Conservation (phyloP, 2,888 invertebrate genomes). For the Acanthopleura granulata region DNA sequence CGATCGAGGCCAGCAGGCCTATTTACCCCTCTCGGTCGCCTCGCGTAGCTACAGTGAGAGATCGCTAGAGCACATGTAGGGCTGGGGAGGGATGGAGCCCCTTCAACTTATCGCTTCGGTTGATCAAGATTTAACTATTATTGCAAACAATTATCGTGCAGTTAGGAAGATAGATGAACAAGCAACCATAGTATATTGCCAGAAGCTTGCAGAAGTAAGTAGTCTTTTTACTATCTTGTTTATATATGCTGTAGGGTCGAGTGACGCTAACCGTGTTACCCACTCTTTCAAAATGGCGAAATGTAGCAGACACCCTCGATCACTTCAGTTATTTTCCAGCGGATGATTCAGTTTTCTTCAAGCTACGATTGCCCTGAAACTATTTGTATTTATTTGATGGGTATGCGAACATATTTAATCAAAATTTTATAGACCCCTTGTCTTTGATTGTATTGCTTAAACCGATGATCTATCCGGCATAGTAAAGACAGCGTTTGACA, state of each 20-base stretch:
- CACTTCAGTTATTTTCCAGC: too few relatives aligned
- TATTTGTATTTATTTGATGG: too few relatives aligned
- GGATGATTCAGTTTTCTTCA: too few relatives aligned
- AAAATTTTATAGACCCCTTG: background rate
- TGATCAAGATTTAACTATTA: background rate
- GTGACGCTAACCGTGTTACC: too few relatives aligned
- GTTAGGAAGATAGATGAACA: slow-evolving; percentile 13
- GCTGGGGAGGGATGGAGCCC: background rate
- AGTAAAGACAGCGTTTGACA: background rate
- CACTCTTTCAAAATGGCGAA: slow-evolving; percentile 1
- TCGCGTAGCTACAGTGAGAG: too few relatives aligned
- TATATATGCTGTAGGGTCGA: background rate
- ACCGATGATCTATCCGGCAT: background rate
- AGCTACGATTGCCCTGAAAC: too few relatives aligned
- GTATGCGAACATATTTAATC: too few relatives aligned
- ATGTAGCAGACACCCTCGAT: background rate
- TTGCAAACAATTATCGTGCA: background rate
- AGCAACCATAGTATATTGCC: slow-evolving; percentile 10
- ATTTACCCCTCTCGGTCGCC: too few relatives aligned
- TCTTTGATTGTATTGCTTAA: background rate
- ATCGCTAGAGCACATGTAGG: background rate
- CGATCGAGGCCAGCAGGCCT: too few relatives aligned
- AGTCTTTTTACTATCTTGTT: background rate
- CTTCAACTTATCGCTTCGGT: slow-evolving; percentile 9
- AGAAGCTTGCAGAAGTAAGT: background rate